Percentiles rank a stretch among this genome's conserved stretches.
Evolutionary conservation across 1,140 invertebrate genomes (phyloP).

Genomic region (Brachionus plicatilis): DNA sequence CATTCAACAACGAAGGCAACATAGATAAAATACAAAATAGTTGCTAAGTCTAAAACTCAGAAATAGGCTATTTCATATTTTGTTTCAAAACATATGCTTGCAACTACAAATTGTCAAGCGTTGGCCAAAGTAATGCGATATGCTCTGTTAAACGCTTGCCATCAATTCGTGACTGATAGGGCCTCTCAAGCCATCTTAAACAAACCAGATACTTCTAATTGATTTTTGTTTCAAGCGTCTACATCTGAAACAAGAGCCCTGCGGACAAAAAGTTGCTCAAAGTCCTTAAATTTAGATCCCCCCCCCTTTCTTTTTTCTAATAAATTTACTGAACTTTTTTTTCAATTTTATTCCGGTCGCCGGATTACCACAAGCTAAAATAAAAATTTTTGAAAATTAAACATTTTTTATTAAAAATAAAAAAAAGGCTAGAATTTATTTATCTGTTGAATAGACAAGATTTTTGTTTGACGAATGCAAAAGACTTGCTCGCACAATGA

Average conservation of each 20-base stretch:
- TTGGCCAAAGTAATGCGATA: not conserved
- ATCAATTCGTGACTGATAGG: not conserved
- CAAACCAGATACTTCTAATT: not conserved
- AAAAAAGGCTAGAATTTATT: not conserved
- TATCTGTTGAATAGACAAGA: not conserved
- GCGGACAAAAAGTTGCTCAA: not conserved
- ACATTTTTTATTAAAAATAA: not conserved
- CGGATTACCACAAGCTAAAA: not conserved
- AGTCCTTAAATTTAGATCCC: not conserved
- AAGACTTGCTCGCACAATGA: not conserved
- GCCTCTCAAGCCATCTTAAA: not conserved
- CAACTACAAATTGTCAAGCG: conserved; percentile 8
- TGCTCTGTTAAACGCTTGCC: conserved; percentile 15
- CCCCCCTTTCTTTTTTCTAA: no score
- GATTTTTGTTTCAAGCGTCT: not conserved
- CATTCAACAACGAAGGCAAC: not conserved
- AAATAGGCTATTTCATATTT: not conserved
- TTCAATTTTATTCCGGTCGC: not conserved
- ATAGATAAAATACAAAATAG: not conserved
- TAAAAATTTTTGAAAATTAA: not conserved
- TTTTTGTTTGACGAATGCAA: not conserved
- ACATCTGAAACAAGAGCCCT: not conserved
- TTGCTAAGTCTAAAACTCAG: not conserved
- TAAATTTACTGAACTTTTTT: not conserved
- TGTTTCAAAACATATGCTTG: conserved; percentile 14